Percentiles rank a stretch among this genome's conserved stretches.
phyloP scores from a whole-genome alignment of 1,140 invertebrate species.

The Drosophila pachea region DNA sequence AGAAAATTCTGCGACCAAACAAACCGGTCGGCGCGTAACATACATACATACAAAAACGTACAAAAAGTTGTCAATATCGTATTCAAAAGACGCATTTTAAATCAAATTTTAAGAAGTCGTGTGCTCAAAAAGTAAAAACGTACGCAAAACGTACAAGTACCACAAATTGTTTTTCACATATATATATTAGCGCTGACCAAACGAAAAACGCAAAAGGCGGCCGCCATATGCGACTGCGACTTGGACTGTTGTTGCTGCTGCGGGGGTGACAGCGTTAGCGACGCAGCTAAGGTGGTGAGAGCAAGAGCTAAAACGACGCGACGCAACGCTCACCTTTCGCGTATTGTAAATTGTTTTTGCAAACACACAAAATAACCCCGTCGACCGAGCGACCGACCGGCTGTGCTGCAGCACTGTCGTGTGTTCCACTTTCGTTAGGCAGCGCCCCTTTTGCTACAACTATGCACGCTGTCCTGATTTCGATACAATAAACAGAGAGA shows the following conservation, averaged over 20 bases:
- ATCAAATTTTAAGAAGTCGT: slow-evolving; percentile 16
- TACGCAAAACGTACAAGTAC: slow-evolving; percentile 30
- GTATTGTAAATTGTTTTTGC: slow-evolving; percentile 67
- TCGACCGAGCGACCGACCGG: slow-evolving; percentile 1
- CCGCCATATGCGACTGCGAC: slow-evolving; percentile 57
- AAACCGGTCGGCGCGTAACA: slow-evolving; percentile 67
- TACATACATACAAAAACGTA: slow-evolving; percentile 36
- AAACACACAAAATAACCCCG: slow-evolving; percentile 34
- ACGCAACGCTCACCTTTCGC: slow-evolving; percentile 48
- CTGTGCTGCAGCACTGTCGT: slow-evolving; percentile 24
- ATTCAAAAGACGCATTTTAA: slow-evolving; percentile 63
- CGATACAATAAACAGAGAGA: slow-evolving; percentile 18
- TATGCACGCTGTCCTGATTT: slow-evolving; percentile 62
- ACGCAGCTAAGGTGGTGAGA: slow-evolving; percentile 46
- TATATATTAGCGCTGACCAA: slow-evolving; percentile 44
- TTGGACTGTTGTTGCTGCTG: slow-evolving; percentile 29
- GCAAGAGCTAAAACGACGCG: slow-evolving; percentile 36
- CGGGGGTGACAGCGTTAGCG: slow-evolving; percentile 46
- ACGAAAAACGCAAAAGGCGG: slow-evolving; percentile 52
- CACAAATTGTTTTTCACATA: slow-evolving; percentile 34
- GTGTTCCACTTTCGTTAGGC: slow-evolving; percentile 64
- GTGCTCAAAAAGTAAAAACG: slow-evolving; percentile 22
- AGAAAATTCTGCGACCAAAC: slow-evolving; percentile 69
- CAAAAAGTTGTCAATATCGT: slow-evolving; percentile 38
- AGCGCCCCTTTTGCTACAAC: slow-evolving; percentile 42